A percentile compares a stretch with the other conserved stretches of the same genome.
These are phyloP conservation scores for Hirudo medicinalis DNA, from an alignment of 1,140 invertebrate genomes.

Conservation along the genomic window DNA sequence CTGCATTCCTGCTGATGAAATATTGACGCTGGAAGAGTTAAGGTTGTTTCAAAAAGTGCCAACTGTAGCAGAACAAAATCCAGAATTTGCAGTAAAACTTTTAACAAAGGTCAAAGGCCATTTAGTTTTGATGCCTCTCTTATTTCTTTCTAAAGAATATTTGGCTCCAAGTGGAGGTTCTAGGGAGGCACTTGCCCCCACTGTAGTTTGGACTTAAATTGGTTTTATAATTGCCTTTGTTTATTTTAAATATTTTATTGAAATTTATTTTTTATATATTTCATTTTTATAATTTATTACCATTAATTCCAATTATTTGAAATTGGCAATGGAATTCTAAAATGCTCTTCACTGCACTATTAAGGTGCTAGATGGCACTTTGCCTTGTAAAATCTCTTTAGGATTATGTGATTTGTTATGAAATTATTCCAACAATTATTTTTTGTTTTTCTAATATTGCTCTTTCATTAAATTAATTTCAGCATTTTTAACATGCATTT, in stretches of 20 bases:
- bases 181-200: conserved; percentile 54
- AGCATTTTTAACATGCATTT: no score
- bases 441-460: no score
- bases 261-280: conserved; percentile 6
- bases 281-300: conserved; percentile 18
- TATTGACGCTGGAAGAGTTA: conserved; percentile 58
- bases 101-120: conserved; percentile 53
- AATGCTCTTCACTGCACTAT: no score
- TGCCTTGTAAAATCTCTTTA: no score
- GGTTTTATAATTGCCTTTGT: no score
- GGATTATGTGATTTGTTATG: no score
- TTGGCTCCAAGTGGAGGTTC: conserved; percentile 62
- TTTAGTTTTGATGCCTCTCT: conserved; percentile 68
- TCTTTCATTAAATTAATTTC: no score
- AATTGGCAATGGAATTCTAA: no score
- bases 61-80: conserved; percentile 53
- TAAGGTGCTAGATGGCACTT: no score
- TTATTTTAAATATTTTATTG: no score
- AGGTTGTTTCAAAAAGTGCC: conserved; percentile 56
- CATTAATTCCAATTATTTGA: conserved; percentile 3
- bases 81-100: conserved; percentile 54
- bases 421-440: no score
- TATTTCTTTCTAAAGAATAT: conserved; percentile 62
- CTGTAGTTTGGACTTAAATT: conserved; percentile 42
- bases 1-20: conserved; percentile 66